Evolutionary conservation across 1,140 invertebrate genomes (phyloP).

Genomic region (Lethocerus indicus): DNA sequence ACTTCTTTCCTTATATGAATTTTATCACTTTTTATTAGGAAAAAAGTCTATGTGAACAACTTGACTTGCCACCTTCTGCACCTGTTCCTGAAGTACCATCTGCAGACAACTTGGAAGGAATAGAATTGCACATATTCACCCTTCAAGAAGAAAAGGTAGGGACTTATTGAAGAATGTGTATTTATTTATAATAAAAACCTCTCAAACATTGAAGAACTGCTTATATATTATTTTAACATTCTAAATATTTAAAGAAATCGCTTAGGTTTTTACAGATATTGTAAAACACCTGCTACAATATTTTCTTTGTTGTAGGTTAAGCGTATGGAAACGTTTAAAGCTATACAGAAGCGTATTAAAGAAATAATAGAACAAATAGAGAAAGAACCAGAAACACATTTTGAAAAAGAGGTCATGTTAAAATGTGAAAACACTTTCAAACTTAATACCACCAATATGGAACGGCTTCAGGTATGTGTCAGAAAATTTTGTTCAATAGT

Average conservation of each 20-base stretch:
- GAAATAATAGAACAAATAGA: background rate
- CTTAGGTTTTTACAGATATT: background rate
- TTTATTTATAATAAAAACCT: background rate
- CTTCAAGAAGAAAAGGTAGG: constrained; percentile 2
- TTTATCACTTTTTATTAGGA: background rate
- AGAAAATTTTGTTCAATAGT: background rate
- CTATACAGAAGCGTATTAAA: background rate
- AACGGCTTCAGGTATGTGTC: background rate
- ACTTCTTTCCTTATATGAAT: no score
- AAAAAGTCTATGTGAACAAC: background rate
- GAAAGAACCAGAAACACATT: background rate
- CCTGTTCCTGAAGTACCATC: background rate
- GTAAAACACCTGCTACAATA: background rate
- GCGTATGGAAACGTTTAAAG: background rate
- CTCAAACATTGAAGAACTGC: background rate
- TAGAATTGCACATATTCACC: background rate
- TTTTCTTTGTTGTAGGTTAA: background rate
- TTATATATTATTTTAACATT: background rate
- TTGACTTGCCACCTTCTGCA: background rate
- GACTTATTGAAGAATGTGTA: background rate
- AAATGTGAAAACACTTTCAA: background rate
- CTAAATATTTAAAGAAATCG: background rate
- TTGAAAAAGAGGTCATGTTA: background rate
- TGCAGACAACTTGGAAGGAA: background rate
- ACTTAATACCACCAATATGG: background rate